Conservation (phyloP, 2,113 vertebrate genomes). For the Peromyscus maniculatus region DNA sequence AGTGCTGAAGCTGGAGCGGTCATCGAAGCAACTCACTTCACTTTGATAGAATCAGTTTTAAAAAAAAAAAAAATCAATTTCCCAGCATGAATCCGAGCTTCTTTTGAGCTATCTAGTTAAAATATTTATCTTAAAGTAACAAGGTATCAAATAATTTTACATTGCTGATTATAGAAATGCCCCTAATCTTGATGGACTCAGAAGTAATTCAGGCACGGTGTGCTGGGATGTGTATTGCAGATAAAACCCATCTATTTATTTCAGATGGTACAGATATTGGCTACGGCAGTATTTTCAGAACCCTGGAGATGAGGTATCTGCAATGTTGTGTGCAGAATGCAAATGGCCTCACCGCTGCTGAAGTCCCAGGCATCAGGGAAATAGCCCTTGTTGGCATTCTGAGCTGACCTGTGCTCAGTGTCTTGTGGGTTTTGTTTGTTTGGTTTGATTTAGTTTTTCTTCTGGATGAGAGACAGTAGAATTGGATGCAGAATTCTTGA, state of each 20-base stretch:
- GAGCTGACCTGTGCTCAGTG: not conserved
- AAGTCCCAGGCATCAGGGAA: not conserved
- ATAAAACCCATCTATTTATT: constrained; percentile 60
- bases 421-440: not conserved
- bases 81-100: constrained; percentile 1
- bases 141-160: constrained; percentile 67
- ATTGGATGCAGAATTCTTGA: not conserved
- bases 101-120: constrained; percentile 47
- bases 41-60: constrained; percentile 33
- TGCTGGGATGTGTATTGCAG: constrained; percentile 30
- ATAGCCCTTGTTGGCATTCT: not conserved
- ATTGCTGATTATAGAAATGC: constrained; percentile 57
- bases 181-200: constrained; percentile 48
- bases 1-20: not conserved
- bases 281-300: not conserved
- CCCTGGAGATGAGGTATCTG: not conserved
- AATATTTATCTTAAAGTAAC: constrained; percentile 66
- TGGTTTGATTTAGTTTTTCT: not conserved
- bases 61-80: constrained; percentile 66
- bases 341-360: not conserved
- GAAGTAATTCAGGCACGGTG: constrained; percentile 10
- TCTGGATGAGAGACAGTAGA: not conserved
- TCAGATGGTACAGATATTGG: not conserved
- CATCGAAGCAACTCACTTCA: not conserved
- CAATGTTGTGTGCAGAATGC: not conserved